Percentiles rank a stretch among this genome's conserved stretches.
These are phyloP conservation scores for Triplophysa dalaica DNA, from an alignment of 2,113 vertebrate species.

Conservation along the genomic window DNA sequence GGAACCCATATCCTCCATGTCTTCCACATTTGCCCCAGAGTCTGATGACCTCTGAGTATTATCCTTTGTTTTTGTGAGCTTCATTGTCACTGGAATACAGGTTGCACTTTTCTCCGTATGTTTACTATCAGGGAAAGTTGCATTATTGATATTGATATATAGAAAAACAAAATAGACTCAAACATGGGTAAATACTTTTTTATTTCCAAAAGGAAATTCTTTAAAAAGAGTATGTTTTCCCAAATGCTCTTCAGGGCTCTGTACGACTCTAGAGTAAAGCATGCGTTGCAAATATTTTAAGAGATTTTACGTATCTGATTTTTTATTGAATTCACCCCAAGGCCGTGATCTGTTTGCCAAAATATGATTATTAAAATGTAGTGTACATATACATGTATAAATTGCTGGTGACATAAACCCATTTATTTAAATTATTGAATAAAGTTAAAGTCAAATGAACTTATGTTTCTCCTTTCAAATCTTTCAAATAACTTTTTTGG, in stretches of 20 bases:
- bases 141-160: not conserved
- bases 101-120: not conserved
- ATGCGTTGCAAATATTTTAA: too few species aligned
- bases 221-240: too few species aligned
- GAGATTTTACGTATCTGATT: too few species aligned
- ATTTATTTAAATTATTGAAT: slow-evolving; percentile 79
- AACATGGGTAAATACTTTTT: not conserved
- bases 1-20: slow-evolving; percentile 56
- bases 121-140: not conserved
- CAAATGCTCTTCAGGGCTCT: too few species aligned
- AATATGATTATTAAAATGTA: not conserved
- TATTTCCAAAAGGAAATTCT: too few species aligned
- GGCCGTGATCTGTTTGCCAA: not conserved
- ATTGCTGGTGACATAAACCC: slow-evolving; percentile 59
- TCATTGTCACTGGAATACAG: not conserved
- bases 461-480: not conserved
- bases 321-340: not conserved
- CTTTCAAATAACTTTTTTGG: not conserved
- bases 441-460: slow-evolving; percentile 68
- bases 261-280: too few species aligned
- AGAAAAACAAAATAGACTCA: not conserved
- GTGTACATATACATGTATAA: slow-evolving; percentile 13
- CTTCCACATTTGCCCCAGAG: slow-evolving; percentile 75
- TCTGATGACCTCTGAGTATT: slow-evolving; percentile 89
- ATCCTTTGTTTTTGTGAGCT: not conserved